Percentiles rank a stretch among this genome's conserved stretches.
phyloP scores from a whole-genome alignment of 1,140 invertebrate species.

The Drosophila equinoxialis region DNA sequence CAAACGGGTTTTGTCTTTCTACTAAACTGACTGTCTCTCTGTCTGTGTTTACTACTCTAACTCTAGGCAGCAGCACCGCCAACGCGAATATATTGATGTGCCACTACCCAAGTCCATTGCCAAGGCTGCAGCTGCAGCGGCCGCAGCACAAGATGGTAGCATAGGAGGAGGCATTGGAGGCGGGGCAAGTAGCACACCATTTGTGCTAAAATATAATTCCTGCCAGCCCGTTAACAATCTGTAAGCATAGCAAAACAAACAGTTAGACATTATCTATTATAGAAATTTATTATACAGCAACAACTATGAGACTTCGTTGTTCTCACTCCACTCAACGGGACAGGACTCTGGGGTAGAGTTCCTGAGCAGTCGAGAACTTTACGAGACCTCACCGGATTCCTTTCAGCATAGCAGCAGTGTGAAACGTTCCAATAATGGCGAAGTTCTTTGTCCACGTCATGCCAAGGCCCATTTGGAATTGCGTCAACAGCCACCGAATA shows the following conservation, averaged over 20 bases:
- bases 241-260: slow-evolving; percentile 47
- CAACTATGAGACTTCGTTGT: slow-evolving; percentile 87
- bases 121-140: slow-evolving; percentile 60
- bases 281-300: slow-evolving; percentile 33
- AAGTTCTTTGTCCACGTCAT: slow-evolving; percentile 71
- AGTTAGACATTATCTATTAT: too few relatives aligned
- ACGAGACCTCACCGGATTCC: slow-evolving; percentile 87
- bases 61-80: slow-evolving; percentile 56
- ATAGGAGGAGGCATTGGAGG: slow-evolving; percentile 15
- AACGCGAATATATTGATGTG: slow-evolving; percentile 82
- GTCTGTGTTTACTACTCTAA: neutral
- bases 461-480: slow-evolving; percentile 70
- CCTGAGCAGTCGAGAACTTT: slow-evolving; percentile 84
- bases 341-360: slow-evolving; percentile 90
- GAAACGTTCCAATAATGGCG: slow-evolving; percentile 54
- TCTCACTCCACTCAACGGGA: slow-evolving; percentile 90
- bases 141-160: slow-evolving; percentile 20
- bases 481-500: slow-evolving; percentile 49
- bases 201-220: slow-evolving; percentile 78
- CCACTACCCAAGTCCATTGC: slow-evolving; percentile 81
- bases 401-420: slow-evolving; percentile 82
- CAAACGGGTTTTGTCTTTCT: slow-evolving; percentile 36
- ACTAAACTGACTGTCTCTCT: neutral
- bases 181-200: slow-evolving; percentile 48
- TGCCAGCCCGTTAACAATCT: slow-evolving; percentile 79